Base-by-base conservation (phyloP, 1,140 invertebrate genomes). In the Temnothorax nylanderi region DNA sequence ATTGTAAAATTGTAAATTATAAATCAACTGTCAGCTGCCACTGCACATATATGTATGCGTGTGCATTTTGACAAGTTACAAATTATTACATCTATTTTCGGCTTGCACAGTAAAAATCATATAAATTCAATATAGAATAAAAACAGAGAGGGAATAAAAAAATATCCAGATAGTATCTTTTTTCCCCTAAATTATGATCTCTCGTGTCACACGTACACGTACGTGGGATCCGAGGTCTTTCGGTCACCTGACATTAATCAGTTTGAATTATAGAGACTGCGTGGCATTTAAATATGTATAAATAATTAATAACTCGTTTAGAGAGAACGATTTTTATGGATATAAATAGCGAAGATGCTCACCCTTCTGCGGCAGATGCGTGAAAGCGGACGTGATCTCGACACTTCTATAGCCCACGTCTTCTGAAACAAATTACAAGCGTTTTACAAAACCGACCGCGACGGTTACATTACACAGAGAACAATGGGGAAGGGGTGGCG, bases 351-450 rank as follows among this genome's bases (percentile, higher is more conserved):
- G 11, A 6, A 60, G 67, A 72, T 82, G 77, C 90, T 95, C 90
- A 96, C 96, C 95, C 95, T 96, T 96, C 88, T 96, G 95, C 41
- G 95, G 95, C 80, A 96, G 91, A 89, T 96, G 95, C 41, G 95
- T 94, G 90, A 96, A 96, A 86, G 95, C 95, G 86, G 96, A 95
- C 92, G 95, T 94, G 86, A 96, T 96, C 90, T 96, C 96, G 84
- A 96, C 95, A 90, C 94, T 96, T 92, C 96, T 95, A 90, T 95
- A 96, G 87, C 94, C 95, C 94, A 96, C 95, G 94, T 96, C 95
- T 95, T 96, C 96, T 96, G 95, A 92, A 96, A 96, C 93, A 95
- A 93, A 95, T 87, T 89, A 54, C 54, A n/a, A 47, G 47, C 47
- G 41, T 84, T 62, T 84, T 84, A 84, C 26, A 84, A 84, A 75